phyloP scores from a whole-genome alignment of 1,140 invertebrate species.

The Pseudomyrmex pallidus region DNA sequence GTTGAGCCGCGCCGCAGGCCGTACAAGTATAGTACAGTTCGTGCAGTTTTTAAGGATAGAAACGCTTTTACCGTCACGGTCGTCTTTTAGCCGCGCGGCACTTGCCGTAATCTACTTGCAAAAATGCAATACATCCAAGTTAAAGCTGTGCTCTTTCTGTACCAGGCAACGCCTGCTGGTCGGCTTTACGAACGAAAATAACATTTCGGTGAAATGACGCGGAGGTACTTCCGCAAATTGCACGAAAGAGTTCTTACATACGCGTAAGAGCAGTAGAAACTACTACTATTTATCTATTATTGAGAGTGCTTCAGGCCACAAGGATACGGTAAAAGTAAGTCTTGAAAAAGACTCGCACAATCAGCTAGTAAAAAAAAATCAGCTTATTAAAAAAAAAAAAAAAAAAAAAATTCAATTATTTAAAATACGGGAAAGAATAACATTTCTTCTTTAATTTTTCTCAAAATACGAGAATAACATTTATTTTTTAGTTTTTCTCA shows the following conservation, averaged over 20 bases:
- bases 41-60: slow-evolving; percentile 56
- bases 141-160: not conserved
- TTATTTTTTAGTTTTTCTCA: too few species aligned
- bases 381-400: too few species aligned
- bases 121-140: slow-evolving; percentile 25
- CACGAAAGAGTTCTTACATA: slow-evolving; percentile 37
- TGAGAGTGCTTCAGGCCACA: not conserved
- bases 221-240: slow-evolving; percentile 39
- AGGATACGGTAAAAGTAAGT: not conserved
- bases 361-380: too few species aligned
- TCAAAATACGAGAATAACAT: too few species aligned
- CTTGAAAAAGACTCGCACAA: too few species aligned
- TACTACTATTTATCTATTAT: not conserved
- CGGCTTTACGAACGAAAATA: slow-evolving; percentile 44
- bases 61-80: slow-evolving; percentile 55
- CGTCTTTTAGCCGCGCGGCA: slow-evolving; percentile 34
- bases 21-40: slow-evolving; percentile 36
- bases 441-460: too few species aligned
- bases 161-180: not conserved
- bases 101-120: slow-evolving; percentile 61
- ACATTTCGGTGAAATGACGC: slow-evolving; percentile 37
- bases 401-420: too few species aligned
- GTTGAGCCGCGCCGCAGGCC: slow-evolving; percentile 10
- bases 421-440: too few species aligned
- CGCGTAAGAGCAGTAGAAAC: slow-evolving; percentile 9